Percentiles rank a stretch among this genome's conserved stretches.
Conservation (phyloP, 1,140 invertebrate species). For the Drosophila ironensis region DNA sequence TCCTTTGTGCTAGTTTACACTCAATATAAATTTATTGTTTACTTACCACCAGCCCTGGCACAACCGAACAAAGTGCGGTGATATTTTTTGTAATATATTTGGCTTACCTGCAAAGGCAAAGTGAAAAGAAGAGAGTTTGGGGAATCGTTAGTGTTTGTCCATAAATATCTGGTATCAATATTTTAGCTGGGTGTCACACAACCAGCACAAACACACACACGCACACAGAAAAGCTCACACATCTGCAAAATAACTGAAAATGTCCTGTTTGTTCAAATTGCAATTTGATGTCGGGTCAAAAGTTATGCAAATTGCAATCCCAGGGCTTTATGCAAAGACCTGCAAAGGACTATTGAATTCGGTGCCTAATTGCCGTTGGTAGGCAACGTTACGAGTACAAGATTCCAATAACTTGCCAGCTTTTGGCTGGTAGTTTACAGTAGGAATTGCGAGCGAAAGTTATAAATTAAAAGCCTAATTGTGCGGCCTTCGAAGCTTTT, state of each 20-base stretch:
- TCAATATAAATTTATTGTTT: slow-evolving; percentile 43
- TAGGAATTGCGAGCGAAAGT: too few relatives aligned
- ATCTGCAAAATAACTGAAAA: background rate
- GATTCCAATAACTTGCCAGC: too few relatives aligned
- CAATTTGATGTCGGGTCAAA: slow-evolving; percentile 22
- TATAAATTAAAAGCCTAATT: background rate
- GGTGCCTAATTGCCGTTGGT: background rate
- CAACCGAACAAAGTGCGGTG: background rate
- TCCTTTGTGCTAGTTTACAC: slow-evolving; percentile 13
- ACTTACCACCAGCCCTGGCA: slow-evolving; percentile 40
- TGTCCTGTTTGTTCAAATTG: slow-evolving; percentile 23
- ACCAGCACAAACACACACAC: background rate
- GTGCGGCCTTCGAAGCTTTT: background rate
- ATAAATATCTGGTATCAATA: slow-evolving; percentile 43
- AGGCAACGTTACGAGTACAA: too few relatives aligned
- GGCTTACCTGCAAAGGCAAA: slow-evolving; percentile 64
- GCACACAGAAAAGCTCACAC: background rate
- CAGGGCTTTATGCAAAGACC: background rate
- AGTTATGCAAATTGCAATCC: slow-evolving; percentile 46
- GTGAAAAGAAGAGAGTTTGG: slow-evolving; percentile 21
- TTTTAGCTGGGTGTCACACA: slow-evolving; percentile 22
- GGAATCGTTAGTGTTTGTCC: slow-evolving; percentile 23
- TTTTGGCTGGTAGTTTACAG: too few relatives aligned
- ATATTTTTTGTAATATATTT: slow-evolving; percentile 10
- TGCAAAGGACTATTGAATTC: background rate